A percentile compares a stretch with the other conserved stretches of the same genome.
Evolutionary conservation across 1,140 invertebrate species (phyloP).

Genomic region (Diabrotica undecimpunctata): DNA sequence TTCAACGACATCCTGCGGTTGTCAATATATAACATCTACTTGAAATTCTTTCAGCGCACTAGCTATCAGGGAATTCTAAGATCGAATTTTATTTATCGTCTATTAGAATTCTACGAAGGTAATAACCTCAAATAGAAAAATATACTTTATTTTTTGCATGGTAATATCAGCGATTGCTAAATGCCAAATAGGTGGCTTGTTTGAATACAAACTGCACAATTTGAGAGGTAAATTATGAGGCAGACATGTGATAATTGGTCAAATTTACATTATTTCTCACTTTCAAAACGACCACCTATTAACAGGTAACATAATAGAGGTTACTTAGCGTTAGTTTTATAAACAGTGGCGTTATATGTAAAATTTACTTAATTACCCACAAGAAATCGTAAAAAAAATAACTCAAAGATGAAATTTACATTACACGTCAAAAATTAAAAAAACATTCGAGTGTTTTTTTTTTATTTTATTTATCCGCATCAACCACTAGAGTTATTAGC

Average conservation of each 20-base stretch:
- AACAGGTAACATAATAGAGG: background rate
- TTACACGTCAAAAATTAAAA: too few relatives aligned
- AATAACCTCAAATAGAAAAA: constrained; percentile 3
- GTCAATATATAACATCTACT: background rate
- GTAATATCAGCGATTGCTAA: background rate
- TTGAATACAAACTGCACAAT: background rate
- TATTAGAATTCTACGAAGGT: background rate
- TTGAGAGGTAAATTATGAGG: background rate
- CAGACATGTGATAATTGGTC: background rate
- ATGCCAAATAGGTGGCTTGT: background rate
- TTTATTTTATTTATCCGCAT: too few relatives aligned
- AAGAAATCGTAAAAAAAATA: too few relatives aligned
- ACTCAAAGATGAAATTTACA: too few relatives aligned
- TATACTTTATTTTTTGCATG: background rate
- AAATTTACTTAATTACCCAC: too few relatives aligned
- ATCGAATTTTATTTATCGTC: background rate
- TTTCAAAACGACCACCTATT: background rate
- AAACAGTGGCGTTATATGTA: too few relatives aligned
- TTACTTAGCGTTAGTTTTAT: too few relatives aligned
- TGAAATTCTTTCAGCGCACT: background rate
- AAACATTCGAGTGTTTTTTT: too few relatives aligned
- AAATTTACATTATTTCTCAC: background rate
- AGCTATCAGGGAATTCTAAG: background rate
- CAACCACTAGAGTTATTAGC: too few relatives aligned
- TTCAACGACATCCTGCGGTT: background rate